A percentile compares a stretch with the other conserved stretches of the same genome.
These are phyloP conservation scores for Emesis furor DNA, from an alignment of 2,888 invertebrate genomes.

Conservation along the genomic window DNA sequence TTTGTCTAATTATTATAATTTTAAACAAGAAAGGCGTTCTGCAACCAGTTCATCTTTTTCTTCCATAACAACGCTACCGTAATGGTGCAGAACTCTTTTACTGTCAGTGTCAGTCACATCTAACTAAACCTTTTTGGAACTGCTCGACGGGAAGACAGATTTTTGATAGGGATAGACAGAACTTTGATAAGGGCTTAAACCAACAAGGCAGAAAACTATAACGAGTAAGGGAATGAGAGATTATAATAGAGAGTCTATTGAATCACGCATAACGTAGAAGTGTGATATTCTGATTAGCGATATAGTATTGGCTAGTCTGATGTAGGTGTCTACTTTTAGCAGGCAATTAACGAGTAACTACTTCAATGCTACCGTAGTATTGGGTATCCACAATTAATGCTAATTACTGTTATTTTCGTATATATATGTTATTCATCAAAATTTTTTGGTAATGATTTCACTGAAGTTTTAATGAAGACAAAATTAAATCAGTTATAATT, in stretches of 20 bases:
- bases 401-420: neutral
- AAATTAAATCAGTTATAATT: no score
- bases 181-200: no score
- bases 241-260: neutral
- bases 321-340: conserved; percentile 28
- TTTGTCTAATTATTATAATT: no score
- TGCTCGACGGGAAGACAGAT: no score
- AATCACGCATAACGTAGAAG: neutral
- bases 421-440: neutral
- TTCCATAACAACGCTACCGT: no score
- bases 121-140: no score
- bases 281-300: conserved; percentile 30
- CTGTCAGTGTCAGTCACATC: no score
- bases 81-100: no score
- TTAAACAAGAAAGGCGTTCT: no score
- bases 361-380: conserved; percentile 24
- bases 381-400: neutral
- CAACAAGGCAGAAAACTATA: no score
- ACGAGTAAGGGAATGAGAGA: neutral
- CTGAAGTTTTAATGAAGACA: neutral
- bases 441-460: neutral
- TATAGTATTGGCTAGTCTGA: conserved; percentile 16
- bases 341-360: conserved; percentile 25
- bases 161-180: no score
- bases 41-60: no score